Evolutionary conservation across 2,888 invertebrate genomes (phyloP), one percentile per base, ranked within the genome.

Genomic region (Serripes groenlandicus): DNA sequence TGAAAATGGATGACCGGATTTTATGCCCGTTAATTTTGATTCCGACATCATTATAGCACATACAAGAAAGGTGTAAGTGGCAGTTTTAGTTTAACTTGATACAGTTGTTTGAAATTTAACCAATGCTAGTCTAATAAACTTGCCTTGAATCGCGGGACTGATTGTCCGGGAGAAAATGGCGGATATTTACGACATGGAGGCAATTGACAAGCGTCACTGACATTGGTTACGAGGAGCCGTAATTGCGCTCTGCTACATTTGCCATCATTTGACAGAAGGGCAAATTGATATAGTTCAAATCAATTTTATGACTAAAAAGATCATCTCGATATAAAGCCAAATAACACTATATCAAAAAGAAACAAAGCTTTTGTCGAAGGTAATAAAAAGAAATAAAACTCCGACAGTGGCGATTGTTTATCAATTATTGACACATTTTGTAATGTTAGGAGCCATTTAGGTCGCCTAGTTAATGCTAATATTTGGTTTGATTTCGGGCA

Each of bases 241-340:
- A 84, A 84, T 81, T 56, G 84, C 74, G 49, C 60, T 60, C 73
- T 75, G 77, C 80, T 74, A 84, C 84, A 80, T 80, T 84, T 77
- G 68, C 66, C 37, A 58, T 68, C 71, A 54, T 71, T 75, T 70
- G 68, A 73, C 75, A 60, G 75, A 71, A 69, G 75, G 52, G 71
- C 68, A 71, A 78, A 84, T 80, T 84, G 84, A 84, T 71, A 78
- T 64, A 52, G 80, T 72, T 75, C 77, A 75, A 76, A 81, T 80
- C 71, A 84, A 74, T 83, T 80, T 84, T 84, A 84, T 80, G 80
- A 75, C 80, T 28, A 21, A 21, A 42, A 37, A 70, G 84, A 84
- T 84, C 75, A 71, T 56, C 54, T 72, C 71, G 84, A 80, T 78
- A 84, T 80, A 77, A 80, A 80, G 64, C 60, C 62, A 75, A 74